Evolutionary conservation across 2,888 invertebrate genomes (phyloP), one percentile per base, ranked within the genome.

Genomic region (Rhagonycha lutea): DNA sequence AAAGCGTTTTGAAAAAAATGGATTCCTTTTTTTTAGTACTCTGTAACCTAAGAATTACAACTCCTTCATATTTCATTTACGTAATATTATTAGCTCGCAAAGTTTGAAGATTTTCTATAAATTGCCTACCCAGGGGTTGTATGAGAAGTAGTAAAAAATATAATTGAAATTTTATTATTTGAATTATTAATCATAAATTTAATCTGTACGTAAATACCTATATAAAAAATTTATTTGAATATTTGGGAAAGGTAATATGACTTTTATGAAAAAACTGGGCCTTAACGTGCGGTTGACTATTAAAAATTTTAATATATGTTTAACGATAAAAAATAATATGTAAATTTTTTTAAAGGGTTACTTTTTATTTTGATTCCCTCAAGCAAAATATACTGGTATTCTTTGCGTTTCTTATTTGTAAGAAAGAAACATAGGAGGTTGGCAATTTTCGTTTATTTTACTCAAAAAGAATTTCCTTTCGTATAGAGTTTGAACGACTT

Each of bases 371-470:
- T 60, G 65, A 72, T 67, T 60, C 72, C 29, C 72, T 24, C 26
- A 65, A 67, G 67, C 72, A 72, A 65, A 72, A 67, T 67, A 67
- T 60, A 60, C 62, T 67, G 24, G 47, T 68, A 72, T 72, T 68
- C 72, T 47, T 65, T 67, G 67, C 67, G 47, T 72, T 67, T 72
- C 24, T 67, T 47, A 28, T 63, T 60, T 60, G 24, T 60, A 60
- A 72, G 2, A 72, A 72, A 65, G 72, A 67, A 72, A 72, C 72
- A 72, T 72, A 67, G 67, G 60, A 72, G 72, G 72, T 72, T 72
- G 72, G 67, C 65, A 72, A 72, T 65, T 72, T 67, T 72, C 67
- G 72, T 72, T 72, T 72, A 72, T 72, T 72, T 72, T 72, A 72
- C 65, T 67, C 67, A 60, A 68, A 72, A 72, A 67, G 26, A 72